Evolutionary conservation across 2,888 invertebrate genomes (phyloP), one percentile per base, ranked within the genome.

Genomic region (Margaritifera margaritifera): DNA sequence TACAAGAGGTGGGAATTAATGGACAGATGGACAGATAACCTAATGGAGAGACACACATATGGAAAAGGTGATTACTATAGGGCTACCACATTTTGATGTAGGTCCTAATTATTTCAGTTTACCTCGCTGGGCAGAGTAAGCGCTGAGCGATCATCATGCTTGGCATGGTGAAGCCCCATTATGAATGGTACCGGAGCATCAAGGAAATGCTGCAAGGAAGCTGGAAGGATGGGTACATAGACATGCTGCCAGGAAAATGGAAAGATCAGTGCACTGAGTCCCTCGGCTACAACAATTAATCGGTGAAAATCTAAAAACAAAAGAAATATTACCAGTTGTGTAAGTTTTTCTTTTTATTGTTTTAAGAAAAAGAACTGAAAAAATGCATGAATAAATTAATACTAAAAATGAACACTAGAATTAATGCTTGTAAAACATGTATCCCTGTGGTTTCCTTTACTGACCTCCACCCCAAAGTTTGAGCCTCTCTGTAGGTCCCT

Each of bases 111-210:
- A 50, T 31, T 15, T 59, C 76, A 63, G 8, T 42, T 42, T 75
- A 89, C 88, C 84, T 84, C 88, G 83, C 84, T 87, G 24, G 86
- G 83, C 18, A 87, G 74, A 11, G 72, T 66, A 6, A 86, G 78
- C 64, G 84, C 79, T 15, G 86, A 82, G 11, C 82, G 72, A 58
- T 83, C 84, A 20, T 81, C 82, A 58, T 83, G 77, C 53, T 74
- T 74, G 8, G 80, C 80, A 69, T 89, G 88, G 76, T 93, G 93
- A 53, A 94, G 89, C 87, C 99, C 99, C 99, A 99, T 99, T 72
- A 99, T 94, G 91, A 97, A 99, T 53, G 99, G 99, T 66, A 99
- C 98, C 0, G 99, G 99, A 6, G 99, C 99, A 91, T 99, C 99
- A 61, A 99, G 92, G 91, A 99, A 99, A 89, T 98, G 97, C 19